phyloP scores from a whole-genome alignment of 2,797 vertebrate species.

The Falco naumanni region DNA sequence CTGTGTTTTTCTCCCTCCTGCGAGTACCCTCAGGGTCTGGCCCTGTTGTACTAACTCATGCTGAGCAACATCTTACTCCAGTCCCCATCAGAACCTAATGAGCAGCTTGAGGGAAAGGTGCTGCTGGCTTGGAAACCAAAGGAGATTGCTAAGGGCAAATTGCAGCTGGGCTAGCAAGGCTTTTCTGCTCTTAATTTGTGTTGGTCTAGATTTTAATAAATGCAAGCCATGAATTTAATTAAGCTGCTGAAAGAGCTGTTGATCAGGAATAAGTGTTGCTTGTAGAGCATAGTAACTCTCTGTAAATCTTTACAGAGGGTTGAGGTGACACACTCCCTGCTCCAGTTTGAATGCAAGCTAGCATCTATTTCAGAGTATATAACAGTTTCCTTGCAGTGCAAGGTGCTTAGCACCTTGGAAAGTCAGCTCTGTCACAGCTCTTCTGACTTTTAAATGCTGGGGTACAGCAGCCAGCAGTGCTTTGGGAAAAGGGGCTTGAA shows the following conservation, averaged over 20 bases:
- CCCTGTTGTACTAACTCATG: not conserved
- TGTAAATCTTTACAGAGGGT: not conserved
- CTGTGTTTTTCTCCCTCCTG: not conserved
- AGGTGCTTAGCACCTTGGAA: not conserved
- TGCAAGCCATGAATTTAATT: slow-evolving; percentile 43
- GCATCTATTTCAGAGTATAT: not conserved
- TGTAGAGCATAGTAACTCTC: not conserved
- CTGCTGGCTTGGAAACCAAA: slow-evolving; percentile 41
- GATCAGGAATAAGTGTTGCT: slow-evolving; percentile 20
- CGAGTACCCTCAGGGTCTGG: not conserved
- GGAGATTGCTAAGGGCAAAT: not conserved
- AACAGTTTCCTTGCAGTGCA: not conserved
- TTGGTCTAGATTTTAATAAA: slow-evolving; percentile 36
- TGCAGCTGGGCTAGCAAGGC: slow-evolving; percentile 11
- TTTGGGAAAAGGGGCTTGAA: not conserved
- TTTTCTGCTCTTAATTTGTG: slow-evolving; percentile 39
- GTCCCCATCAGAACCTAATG: not conserved
- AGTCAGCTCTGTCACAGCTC: not conserved
- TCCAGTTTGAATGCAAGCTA: not conserved
- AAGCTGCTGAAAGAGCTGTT: slow-evolving; percentile 48
- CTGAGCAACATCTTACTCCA: not conserved
- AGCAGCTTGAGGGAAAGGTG: not conserved
- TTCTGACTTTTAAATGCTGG: not conserved
- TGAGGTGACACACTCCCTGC: not conserved
- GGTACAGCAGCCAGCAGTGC: not conserved